Base-by-base conservation (phyloP, 64 coral and sea anemone genomes). In the Porites australiensis region DNA sequence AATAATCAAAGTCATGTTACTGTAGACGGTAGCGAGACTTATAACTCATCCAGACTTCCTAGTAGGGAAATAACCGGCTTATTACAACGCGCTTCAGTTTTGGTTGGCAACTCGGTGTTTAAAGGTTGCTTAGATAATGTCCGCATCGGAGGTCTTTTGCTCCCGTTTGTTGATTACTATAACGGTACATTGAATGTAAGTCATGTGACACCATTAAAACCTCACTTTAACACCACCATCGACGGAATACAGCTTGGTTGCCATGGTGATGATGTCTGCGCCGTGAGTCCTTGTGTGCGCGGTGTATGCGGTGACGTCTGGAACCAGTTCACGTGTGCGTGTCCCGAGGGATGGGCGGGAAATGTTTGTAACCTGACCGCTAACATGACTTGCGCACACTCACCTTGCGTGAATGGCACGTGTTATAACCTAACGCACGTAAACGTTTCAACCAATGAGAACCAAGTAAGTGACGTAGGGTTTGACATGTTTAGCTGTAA, bases 341-440 rank as follows among this genome's bases (percentile, higher is more conserved):
- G 92, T 22, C 95, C 88, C 27, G 64, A 60, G 16, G 95, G 95
- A 46, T 94, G 81, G 86, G 95, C 95, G 72, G 95, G 95, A 23
- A 72, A 7, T 47, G 21, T 86, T 55, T 96, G 95, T 88, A 97
- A 91, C 20, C 22, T 86, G 46, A 97, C 92, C 8, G 95, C 95
- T 6, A 97, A 97, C 92, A 91, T 97, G 92, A 97, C 95, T 16
- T 97, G 95, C 37, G 92, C 92, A 61, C 92, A 97, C 45, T 71
- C 53, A 4, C 95, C 95, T 65, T 97, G 95, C 64, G 94, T 91
- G 75, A 94, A 91, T 82, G 91, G 92, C 9, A 88, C 88, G 48
- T 97, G 95, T 47, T 90, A 45, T 13, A 97, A 97, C 19, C 49
- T 80, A 16, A 94, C 92, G 19, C 45, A 78, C 58, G 77, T 91